Conservation (phyloP, 2,888 invertebrate species). For the Trissolcus japonicus region DNA sequence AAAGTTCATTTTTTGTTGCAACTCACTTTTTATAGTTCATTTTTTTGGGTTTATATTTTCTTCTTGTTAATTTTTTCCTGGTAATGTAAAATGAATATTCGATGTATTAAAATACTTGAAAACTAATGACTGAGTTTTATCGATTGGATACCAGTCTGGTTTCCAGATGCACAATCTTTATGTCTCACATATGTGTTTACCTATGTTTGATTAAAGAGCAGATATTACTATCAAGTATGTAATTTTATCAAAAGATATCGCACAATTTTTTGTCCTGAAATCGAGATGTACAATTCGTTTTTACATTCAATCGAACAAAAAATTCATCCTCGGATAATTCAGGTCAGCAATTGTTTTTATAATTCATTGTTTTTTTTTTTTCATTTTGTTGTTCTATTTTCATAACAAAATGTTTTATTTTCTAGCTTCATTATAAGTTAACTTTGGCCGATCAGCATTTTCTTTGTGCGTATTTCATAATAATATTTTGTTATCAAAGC, state of each 20-base stretch:
- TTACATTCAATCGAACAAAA: not conserved
- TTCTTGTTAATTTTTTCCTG: not conserved
- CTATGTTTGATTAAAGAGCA: conserved; percentile 36
- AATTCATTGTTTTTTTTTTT: not conserved
- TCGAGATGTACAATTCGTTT: conserved; percentile 7
- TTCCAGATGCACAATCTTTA: conserved; percentile 26
- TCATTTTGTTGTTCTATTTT: too few species aligned
- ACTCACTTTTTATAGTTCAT: not conserved
- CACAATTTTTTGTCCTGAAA: conserved; percentile 16
- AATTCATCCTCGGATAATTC: not conserved
- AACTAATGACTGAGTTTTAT: not conserved
- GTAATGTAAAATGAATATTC: too few species aligned
- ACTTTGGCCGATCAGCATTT: too few species aligned
- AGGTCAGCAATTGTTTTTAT: not conserved
- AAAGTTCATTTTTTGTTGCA: conserved; percentile 3
- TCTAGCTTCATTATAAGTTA: too few species aligned
- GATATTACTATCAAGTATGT: conserved; percentile 29
- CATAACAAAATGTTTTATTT: too few species aligned
- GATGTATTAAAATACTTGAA: too few species aligned
- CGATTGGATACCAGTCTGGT: conserved; percentile 7
- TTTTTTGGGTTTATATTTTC: not conserved
- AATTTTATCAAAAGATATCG: conserved; percentile 32
- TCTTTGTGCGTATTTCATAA: too few species aligned
- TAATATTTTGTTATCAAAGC: not conserved
- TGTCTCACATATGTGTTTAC: conserved; percentile 14